Evolutionary conservation across 2,113 vertebrate genomes (phyloP).

Genomic region (Cichladusa arquata): DNA sequence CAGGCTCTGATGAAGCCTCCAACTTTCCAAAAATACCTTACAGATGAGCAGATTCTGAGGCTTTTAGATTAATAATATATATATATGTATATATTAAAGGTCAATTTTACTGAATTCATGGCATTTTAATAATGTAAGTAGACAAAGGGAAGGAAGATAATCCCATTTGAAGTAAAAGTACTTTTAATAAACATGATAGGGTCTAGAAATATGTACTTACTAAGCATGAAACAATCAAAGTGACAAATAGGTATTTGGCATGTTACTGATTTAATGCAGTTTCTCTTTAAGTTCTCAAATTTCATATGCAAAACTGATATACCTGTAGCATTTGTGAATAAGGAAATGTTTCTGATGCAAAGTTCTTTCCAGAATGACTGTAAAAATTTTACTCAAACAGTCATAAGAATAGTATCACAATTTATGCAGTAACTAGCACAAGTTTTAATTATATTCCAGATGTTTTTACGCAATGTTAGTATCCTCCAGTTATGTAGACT

Average conservation of each 20-base stretch:
- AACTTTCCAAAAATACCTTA: not conserved
- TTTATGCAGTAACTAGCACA: not conserved
- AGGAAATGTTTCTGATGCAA: not conserved
- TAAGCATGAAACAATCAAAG: not conserved
- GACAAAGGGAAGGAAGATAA: not conserved
- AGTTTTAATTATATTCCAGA: not conserved
- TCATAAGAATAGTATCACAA: not conserved
- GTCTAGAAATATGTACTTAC: not conserved
- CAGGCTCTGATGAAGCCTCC: not conserved
- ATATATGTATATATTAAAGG: not conserved
- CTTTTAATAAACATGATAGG: not conserved
- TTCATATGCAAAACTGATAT: not conserved
- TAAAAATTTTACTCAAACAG: not conserved
- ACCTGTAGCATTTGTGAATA: not conserved
- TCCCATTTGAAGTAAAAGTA: not conserved
- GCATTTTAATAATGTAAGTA: not conserved
- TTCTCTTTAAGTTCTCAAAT: not conserved
- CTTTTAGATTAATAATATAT: not conserved
- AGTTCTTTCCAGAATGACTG: not conserved
- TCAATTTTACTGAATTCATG: not conserved
- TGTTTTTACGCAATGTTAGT: not conserved
- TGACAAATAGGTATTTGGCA: fast-evolving
- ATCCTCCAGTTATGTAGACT: not conserved
- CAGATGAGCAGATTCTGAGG: not conserved
- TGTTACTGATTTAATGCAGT: not conserved